Percentiles rank a stretch among this genome's conserved stretches.
Conservation (phyloP, 2,113 vertebrate genomes). For the Sitta europaea region DNA sequence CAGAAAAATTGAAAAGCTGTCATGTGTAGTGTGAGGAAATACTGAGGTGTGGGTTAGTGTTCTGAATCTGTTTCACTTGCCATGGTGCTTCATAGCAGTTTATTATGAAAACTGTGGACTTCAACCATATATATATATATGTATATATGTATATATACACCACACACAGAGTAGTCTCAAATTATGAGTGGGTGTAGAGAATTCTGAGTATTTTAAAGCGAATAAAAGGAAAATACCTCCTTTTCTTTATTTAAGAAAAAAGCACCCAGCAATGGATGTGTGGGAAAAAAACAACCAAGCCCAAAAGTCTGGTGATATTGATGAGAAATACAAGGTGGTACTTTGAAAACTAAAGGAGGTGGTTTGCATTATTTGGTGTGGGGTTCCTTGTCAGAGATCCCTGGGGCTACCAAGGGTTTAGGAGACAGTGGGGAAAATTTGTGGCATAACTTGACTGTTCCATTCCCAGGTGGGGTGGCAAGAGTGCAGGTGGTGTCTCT, state of each 20-base stretch:
- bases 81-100: neutral
- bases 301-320: neutral
- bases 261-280: neutral
- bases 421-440: neutral
- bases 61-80: neutral
- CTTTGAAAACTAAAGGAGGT: neutral
- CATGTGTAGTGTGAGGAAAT: neutral
- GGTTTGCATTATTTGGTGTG: neutral
- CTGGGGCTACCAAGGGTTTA: neutral
- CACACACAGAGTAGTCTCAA: neutral
- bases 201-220: neutral
- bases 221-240: neutral
- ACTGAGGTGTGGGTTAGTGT: neutral
- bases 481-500: neutral
- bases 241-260: neutral
- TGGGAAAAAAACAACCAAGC: neutral
- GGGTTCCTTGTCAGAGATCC: neutral
- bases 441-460: neutral
- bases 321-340: neutral
- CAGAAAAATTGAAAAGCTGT: neutral
- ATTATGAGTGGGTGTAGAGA: neutral
- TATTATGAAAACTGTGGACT: neutral
- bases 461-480: neutral
- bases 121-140: neutral
- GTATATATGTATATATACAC: no score